phyloP scores from a whole-genome alignment of 2,888 invertebrate genomes.

The Xanthorhoe designata region DNA sequence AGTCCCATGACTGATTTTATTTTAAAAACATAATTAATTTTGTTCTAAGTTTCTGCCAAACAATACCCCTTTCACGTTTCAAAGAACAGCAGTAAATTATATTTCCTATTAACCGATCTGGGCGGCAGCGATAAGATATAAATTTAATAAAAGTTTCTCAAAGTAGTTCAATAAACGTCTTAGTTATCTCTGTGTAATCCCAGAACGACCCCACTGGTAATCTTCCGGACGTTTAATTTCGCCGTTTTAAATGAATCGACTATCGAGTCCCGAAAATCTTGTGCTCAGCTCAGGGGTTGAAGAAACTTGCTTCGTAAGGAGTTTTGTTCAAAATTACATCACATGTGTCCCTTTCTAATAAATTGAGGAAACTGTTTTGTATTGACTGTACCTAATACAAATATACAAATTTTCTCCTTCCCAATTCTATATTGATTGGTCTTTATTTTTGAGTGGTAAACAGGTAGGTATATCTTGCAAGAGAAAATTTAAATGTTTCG shows the following conservation, averaged over 20 bases:
- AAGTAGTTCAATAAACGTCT: constrained; percentile 68
- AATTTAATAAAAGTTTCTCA: constrained; percentile 64
- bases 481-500: background rate
- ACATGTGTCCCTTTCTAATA: background rate
- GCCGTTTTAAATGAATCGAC: constrained; percentile 73
- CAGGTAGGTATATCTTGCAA: background rate
- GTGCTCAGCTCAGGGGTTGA: constrained; percentile 2
- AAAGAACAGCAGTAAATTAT: constrained; percentile 51
- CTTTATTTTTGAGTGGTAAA: background rate
- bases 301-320: constrained; percentile 9
- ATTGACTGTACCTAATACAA: background rate
- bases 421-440: background rate
- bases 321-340: background rate
- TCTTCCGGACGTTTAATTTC: constrained; percentile 74
- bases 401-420: background rate
- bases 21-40: constrained; percentile 17
- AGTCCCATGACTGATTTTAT: background rate
- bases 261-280: constrained; percentile 67
- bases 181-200: constrained; percentile 69
- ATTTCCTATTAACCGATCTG: constrained; percentile 57
- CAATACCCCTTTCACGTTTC: constrained; percentile 35
- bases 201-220: constrained; percentile 65
- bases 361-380: background rate
- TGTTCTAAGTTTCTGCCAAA: constrained; percentile 12
- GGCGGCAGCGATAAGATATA: constrained; percentile 52